phyloP scores from a whole-genome alignment of 2,113 vertebrate genomes.

The Heterochromis multidens region DNA sequence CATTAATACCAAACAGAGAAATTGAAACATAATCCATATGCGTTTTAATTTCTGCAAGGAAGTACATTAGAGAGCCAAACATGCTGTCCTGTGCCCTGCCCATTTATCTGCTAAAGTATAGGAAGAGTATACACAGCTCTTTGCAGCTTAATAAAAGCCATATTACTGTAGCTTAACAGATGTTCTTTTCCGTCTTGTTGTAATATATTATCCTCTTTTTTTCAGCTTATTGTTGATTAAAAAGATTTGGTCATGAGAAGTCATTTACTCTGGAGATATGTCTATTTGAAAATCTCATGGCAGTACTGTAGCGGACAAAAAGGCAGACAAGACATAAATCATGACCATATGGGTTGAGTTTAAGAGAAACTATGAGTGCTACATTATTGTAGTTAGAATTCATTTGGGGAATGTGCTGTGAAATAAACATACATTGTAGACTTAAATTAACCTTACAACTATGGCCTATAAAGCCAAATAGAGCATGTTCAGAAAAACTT shows the following conservation, averaged over 20 bases:
- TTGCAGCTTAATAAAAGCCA: slow-evolving; percentile 48
- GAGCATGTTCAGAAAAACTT: slow-evolving; percentile 27
- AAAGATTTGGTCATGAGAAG: slow-evolving; percentile 30
- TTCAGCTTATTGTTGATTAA: slow-evolving; percentile 39
- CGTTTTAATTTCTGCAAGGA: slow-evolving; percentile 42
- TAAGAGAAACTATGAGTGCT: slow-evolving; percentile 15
- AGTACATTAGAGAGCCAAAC: slow-evolving; percentile 26
- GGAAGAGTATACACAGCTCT: slow-evolving; percentile 42
- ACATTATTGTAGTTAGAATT: slow-evolving; percentile 31
- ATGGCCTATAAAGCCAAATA: slow-evolving; percentile 45
- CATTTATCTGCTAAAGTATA: slow-evolving; percentile 46
- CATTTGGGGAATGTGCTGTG: slow-evolving; percentile 37
- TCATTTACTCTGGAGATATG: slow-evolving; percentile 34
- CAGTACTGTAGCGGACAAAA: slow-evolving; percentile 44
- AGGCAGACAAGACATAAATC: slow-evolving; percentile 42
- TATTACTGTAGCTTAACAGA: slow-evolving; percentile 38
- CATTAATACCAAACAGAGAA: slow-evolving; percentile 47
- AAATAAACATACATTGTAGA: slow-evolving; percentile 55
- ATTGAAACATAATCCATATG: slow-evolving; percentile 59
- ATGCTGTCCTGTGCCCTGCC: slow-evolving; percentile 23
- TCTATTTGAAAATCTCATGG: slow-evolving; percentile 53
- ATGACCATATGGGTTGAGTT: slow-evolving; percentile 47
- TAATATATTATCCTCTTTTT: neutral
- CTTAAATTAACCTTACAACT: slow-evolving; percentile 50
- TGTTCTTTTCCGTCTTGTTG: slow-evolving; percentile 24